Conservation (phyloP, 2,888 invertebrate genomes). For the Pammene fasciana region DNA sequence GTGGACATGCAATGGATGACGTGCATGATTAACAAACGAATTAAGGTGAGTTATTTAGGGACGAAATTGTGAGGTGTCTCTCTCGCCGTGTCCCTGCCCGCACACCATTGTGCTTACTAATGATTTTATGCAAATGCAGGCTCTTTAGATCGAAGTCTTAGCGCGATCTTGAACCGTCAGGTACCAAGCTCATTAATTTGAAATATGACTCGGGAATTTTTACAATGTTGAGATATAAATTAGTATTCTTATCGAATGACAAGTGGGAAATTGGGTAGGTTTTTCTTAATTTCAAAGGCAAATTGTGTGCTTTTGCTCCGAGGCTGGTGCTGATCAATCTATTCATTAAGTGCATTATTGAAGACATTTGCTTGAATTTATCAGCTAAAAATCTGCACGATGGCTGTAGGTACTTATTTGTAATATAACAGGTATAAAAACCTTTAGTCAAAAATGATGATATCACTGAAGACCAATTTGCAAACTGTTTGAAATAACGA, state of each 20-base stretch:
- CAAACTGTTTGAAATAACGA: too few relatives aligned
- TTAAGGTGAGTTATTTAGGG: constrained; percentile 61
- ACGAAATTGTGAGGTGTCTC: constrained; percentile 75
- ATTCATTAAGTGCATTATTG: constrained; percentile 7
- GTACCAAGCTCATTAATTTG: constrained; percentile 82
- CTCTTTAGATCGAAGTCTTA: constrained; percentile 84
- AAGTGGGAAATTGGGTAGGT: constrained; percentile 51
- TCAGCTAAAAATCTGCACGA: neutral
- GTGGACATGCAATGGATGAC: constrained; percentile 52
- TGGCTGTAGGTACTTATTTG: too few relatives aligned
- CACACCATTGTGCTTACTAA: constrained; percentile 83
- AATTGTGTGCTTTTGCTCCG: constrained; percentile 21
- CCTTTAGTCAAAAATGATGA: too few relatives aligned
- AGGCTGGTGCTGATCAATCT: constrained; percentile 21
- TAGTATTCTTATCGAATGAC: constrained; percentile 65
- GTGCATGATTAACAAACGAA: constrained; percentile 39
- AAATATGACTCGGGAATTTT: constrained; percentile 79
- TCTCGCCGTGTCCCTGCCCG: constrained; percentile 79
- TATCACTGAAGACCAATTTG: too few relatives aligned
- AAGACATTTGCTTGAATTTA: neutral
- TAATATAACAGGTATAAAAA: too few relatives aligned
- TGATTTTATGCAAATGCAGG: constrained; percentile 84
- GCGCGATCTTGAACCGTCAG: constrained; percentile 83
- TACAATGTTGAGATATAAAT: constrained; percentile 66
- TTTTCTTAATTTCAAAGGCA: constrained; percentile 43